These are phyloP conservation scores for Danio tinwini DNA, from an alignment of 2,797 vertebrate genomes.

Conservation along the genomic window DNA sequence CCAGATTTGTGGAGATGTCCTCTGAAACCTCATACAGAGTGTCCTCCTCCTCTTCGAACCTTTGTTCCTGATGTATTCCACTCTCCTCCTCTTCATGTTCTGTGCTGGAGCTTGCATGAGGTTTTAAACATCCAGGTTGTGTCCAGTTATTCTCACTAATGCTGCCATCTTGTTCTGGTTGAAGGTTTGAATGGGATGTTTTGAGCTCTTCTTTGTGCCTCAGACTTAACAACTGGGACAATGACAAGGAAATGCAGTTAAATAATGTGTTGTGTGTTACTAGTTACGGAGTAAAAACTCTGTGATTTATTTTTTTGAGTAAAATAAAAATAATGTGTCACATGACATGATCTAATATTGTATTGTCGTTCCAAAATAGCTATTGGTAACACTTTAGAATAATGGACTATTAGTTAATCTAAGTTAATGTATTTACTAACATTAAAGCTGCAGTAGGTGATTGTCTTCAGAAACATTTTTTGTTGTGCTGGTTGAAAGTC, in stretches of 20 bases:
- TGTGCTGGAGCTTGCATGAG: constrained; percentile 14
- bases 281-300: too few relatives aligned
- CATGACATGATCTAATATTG: too few relatives aligned
- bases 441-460: too few relatives aligned
- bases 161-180: constrained; percentile 5
- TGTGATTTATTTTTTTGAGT: too few relatives aligned
- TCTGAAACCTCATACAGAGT: constrained; percentile 21
- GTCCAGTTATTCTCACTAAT: constrained; percentile 16
- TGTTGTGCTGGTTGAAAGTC: too few relatives aligned
- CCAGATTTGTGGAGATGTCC: constrained; percentile 35
- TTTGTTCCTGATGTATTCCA: background rate
- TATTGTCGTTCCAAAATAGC: too few relatives aligned
- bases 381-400: too few relatives aligned
- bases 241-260: background rate
- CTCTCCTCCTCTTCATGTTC: background rate
- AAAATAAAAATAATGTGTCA: too few relatives aligned
- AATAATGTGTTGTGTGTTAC: too few relatives aligned
- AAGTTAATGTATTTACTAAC: too few relatives aligned
- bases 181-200: constrained; percentile 16
- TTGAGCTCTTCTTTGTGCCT: constrained; percentile 19
- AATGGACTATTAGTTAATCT: too few relatives aligned
- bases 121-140: background rate
- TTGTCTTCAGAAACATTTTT: too few relatives aligned
- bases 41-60: background rate
- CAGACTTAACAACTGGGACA: constrained; percentile 36